Evolutionary conservation across 2,113 vertebrate genomes (phyloP).

Genomic region (Mastomys coucha): DNA sequence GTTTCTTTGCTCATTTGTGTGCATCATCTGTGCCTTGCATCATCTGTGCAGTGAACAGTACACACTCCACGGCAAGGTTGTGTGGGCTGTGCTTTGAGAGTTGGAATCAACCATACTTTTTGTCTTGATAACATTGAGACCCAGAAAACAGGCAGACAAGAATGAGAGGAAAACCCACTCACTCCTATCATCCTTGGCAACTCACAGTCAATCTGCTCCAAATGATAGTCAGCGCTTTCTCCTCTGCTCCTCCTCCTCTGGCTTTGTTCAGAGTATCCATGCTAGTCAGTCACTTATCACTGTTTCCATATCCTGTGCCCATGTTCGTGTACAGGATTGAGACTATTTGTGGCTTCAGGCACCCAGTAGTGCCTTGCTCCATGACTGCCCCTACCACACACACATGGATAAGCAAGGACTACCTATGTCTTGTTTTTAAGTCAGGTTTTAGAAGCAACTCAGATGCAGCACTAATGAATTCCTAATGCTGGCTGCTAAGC

Average conservation of each 20-base stretch:
- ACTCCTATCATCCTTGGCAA: neutral
- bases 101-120: rapidly evolving
- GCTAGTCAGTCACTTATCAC: neutral
- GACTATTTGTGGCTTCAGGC: neutral
- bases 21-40: neutral
- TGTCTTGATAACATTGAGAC: rapidly evolving
- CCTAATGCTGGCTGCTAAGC: neutral
- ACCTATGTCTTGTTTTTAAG: neutral
- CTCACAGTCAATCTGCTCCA: neutral
- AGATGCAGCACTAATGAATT: neutral
- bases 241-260: neutral
- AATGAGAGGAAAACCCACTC: neutral
- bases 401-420: neutral
- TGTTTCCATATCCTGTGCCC: neutral
- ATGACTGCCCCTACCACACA: too few species aligned
- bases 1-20: neutral
- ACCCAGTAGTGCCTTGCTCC: neutral
- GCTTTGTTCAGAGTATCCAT: neutral
- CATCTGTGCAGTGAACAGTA: neutral
- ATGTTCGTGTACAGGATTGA: neutral
- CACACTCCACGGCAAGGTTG: neutral
- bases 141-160: neutral
- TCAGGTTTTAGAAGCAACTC: neutral
- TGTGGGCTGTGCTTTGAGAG: neutral
- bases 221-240: neutral